Evolutionary conservation across 2,113 vertebrate species (phyloP).

Genomic region (Lucifuga dentata): DNA sequence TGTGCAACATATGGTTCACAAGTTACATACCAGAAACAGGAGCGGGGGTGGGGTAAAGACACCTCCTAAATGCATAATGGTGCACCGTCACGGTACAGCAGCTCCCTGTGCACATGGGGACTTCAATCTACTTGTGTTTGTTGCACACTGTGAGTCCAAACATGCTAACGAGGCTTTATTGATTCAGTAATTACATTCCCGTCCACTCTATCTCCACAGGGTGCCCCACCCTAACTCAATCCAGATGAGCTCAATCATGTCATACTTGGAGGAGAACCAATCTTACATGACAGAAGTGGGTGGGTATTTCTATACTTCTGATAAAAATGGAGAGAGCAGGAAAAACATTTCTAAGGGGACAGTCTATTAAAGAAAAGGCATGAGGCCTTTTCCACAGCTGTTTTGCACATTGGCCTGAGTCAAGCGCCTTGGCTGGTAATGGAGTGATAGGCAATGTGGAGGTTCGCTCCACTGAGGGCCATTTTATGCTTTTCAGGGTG

Average conservation of each 20-base stretch:
- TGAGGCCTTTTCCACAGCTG: constrained; percentile 84
- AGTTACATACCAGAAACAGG: constrained; percentile 61
- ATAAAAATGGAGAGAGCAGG: constrained; percentile 83
- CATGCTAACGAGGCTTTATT: constrained; percentile 78
- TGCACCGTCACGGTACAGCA: constrained; percentile 44
- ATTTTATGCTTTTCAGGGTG: constrained; percentile 75
- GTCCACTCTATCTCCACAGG: constrained; percentile 82
- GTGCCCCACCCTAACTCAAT: constrained; percentile 86
- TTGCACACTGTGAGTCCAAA: constrained; percentile 57
- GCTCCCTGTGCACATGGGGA: constrained; percentile 19
- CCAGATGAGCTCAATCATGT: constrained; percentile 87
- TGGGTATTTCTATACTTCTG: constrained; percentile 85
- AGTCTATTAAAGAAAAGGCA: constrained; percentile 81
- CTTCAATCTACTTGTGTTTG: constrained; percentile 36
- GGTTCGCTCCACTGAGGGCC: constrained; percentile 69
- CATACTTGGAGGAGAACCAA: constrained; percentile 87
- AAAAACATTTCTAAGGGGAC: constrained; percentile 85
- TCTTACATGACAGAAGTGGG: constrained; percentile 87
- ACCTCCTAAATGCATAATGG: constrained; percentile 28
- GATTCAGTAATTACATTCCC: constrained; percentile 81
- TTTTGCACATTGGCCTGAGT: constrained; percentile 83
- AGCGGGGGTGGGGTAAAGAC: constrained; percentile 3
- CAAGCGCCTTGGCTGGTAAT: constrained; percentile 73
- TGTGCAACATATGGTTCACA: constrained; percentile 64
- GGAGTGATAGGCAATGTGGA: constrained; percentile 78